phyloP scores from a whole-genome alignment of 2,888 invertebrate species.

The Parnassius glacialis region DNA sequence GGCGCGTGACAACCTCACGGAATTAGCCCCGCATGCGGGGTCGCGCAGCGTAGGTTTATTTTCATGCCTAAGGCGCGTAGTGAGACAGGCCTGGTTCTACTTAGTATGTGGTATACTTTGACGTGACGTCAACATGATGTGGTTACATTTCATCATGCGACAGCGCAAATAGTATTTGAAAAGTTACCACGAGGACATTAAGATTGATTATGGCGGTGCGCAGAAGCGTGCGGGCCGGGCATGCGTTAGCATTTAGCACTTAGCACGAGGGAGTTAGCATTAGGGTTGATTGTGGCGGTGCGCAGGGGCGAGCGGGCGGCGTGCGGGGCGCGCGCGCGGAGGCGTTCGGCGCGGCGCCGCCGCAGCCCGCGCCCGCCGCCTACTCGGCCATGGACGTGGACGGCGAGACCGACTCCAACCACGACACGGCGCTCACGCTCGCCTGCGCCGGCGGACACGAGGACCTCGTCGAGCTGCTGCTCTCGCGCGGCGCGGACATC shows the following conservation, averaged over 20 bases:
- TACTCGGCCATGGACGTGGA: slow-evolving; percentile 95
- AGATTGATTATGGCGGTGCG: neutral
- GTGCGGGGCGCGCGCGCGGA: slow-evolving; percentile 46
- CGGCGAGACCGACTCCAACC: slow-evolving; percentile 98
- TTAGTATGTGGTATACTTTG: too few relatives aligned
- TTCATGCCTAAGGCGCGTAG: too few relatives aligned
- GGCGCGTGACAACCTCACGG: too few relatives aligned
- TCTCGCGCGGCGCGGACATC: slow-evolving; percentile 96
- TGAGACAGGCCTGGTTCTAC: too few relatives aligned
- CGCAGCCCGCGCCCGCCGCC: slow-evolving; percentile 73
- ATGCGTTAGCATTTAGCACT: too few relatives aligned
- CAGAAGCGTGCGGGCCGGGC: slow-evolving; percentile 54
- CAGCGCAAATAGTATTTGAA: too few relatives aligned
- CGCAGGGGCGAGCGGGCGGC: slow-evolving; percentile 56
- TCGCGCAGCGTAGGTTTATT: too few relatives aligned
- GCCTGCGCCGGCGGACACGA: slow-evolving; percentile 99
- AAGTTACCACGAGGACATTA: too few relatives aligned
- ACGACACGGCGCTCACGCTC: slow-evolving; percentile 98
- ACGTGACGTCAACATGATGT: too few relatives aligned
- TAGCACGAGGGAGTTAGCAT: too few relatives aligned
- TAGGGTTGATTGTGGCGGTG: neutral
- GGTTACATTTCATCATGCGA: too few relatives aligned
- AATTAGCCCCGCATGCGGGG: too few relatives aligned
- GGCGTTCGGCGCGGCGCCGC: slow-evolving; percentile 52
- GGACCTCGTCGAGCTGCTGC: slow-evolving; percentile 95